phyloP scores from a whole-genome alignment of 2,888 invertebrate genomes.

The Zonitis immaculata region DNA sequence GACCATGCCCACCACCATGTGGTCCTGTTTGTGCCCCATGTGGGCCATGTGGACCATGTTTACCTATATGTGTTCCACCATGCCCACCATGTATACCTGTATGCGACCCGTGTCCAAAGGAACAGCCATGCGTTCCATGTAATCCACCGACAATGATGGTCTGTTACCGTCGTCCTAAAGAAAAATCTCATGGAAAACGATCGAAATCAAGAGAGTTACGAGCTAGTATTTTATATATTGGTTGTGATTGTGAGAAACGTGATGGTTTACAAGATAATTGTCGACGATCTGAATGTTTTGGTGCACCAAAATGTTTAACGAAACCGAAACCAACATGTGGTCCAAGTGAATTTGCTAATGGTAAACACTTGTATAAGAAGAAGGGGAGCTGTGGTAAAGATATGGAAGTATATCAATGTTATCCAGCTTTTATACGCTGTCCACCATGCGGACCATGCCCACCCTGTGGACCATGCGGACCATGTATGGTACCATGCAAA shows the following conservation, averaged over 20 bases:
- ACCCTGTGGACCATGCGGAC: constrained; percentile 13
- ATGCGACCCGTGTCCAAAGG: constrained; percentile 51
- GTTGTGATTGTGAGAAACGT: constrained; percentile 56
- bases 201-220: constrained; percentile 55
- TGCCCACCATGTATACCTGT: constrained; percentile 53
- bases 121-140: constrained; percentile 56
- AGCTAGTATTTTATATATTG: constrained; percentile 52
- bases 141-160: constrained; percentile 57
- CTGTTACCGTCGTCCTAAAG: constrained; percentile 48
- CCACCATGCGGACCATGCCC: constrained; percentile 26
- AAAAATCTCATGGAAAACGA: constrained; percentile 40
- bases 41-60: constrained; percentile 40
- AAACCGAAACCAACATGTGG: constrained; percentile 50
- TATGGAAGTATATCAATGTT: constrained; percentile 40
- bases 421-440: constrained; percentile 36
- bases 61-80: constrained; percentile 46
- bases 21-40: constrained; percentile 3
- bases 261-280: constrained; percentile 60
- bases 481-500: constrained; percentile 19
- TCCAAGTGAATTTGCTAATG: constrained; percentile 43
- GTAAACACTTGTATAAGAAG: constrained; percentile 36
- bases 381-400: constrained; percentile 20
- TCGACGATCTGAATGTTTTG: constrained; percentile 51
- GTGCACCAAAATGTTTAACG: constrained; percentile 48
- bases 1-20: constrained; percentile 39